Conservation (phyloP, 2,797 vertebrate species). For the Pipistrellus pygmaeus region DNA sequence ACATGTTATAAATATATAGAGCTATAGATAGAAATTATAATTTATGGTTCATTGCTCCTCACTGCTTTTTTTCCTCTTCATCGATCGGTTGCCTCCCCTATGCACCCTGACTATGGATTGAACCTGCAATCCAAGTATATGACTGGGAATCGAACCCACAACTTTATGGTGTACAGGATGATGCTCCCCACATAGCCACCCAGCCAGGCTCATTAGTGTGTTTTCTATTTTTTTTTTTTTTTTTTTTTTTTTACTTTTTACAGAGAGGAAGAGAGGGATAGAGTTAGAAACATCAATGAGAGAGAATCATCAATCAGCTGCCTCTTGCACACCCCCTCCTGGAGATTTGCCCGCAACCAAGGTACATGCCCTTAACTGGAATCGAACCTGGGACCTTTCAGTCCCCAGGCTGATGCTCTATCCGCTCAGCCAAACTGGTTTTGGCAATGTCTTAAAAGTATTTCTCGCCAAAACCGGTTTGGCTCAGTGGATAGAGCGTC, state of each 20-base stretch:
- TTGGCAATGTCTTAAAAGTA: neutral
- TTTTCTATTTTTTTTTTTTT: neutral
- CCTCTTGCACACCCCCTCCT: no score
- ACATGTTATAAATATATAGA: slow-evolving; percentile 46
- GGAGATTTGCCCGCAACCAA: no score
- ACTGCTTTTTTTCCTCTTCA: slow-evolving; percentile 59
- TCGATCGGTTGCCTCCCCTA: neutral
- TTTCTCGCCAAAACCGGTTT: neutral
- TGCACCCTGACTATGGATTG: neutral
- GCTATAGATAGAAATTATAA: slow-evolving; percentile 50
- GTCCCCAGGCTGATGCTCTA: no score
- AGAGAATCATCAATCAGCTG: no score
- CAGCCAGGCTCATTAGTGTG: neutral
- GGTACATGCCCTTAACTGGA: no score
- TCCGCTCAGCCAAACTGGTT: no score
- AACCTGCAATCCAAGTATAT: neutral
- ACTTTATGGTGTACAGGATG: neutral
- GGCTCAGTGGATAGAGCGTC: no score
- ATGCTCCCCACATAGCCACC: neutral
- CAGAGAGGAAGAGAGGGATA: no score
- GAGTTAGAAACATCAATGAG: no score
- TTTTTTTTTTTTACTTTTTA: no score
- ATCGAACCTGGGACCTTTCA: no score
- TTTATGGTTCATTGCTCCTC: slow-evolving; percentile 28
- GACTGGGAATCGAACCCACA: neutral